These are phyloP conservation scores for Serilophus lunatus DNA, from an alignment of 2,113 vertebrate species.

Conservation along the genomic window DNA sequence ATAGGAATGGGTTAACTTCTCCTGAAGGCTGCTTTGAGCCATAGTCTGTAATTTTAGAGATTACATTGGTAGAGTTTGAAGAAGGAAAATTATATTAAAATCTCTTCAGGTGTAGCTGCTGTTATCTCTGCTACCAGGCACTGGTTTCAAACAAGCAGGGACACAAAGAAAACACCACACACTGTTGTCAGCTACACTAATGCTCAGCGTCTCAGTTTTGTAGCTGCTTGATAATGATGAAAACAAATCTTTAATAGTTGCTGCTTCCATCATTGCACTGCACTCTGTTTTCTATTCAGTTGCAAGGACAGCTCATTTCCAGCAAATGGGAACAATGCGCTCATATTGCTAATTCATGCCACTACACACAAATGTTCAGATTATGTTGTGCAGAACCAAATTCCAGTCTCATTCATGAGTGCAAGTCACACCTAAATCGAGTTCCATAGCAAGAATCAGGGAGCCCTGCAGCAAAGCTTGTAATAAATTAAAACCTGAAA, in stretches of 20 bases:
- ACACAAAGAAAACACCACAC: neutral
- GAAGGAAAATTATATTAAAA: neutral
- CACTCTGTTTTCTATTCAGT: conserved; percentile 36
- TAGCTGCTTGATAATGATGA: conserved; percentile 25
- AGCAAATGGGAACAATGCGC: conserved; percentile 35
- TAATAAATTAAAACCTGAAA: neutral
- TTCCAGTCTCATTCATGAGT: conserved; percentile 31
- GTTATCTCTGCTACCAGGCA: neutral
- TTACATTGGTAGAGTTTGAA: neutral
- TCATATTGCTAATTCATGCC: conserved; percentile 58
- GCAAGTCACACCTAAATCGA: neutral
- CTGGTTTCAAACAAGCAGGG: neutral
- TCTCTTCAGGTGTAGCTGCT: neutral
- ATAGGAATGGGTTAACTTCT: neutral
- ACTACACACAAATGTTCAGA: conserved; percentile 35
- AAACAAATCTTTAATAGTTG: conserved; percentile 43
- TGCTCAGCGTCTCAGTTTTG: neutral
- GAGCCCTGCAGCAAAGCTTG: neutral
- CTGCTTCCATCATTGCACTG: conserved; percentile 34
- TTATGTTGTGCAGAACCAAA: conserved; percentile 44
- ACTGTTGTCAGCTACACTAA: neutral
- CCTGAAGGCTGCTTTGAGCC: neutral
- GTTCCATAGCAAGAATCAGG: neutral
- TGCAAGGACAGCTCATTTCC: conserved; percentile 58
- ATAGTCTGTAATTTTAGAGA: neutral